Evolutionary conservation across 1,140 invertebrate genomes (phyloP).

Genomic region (Drosophila novamexicana): DNA sequence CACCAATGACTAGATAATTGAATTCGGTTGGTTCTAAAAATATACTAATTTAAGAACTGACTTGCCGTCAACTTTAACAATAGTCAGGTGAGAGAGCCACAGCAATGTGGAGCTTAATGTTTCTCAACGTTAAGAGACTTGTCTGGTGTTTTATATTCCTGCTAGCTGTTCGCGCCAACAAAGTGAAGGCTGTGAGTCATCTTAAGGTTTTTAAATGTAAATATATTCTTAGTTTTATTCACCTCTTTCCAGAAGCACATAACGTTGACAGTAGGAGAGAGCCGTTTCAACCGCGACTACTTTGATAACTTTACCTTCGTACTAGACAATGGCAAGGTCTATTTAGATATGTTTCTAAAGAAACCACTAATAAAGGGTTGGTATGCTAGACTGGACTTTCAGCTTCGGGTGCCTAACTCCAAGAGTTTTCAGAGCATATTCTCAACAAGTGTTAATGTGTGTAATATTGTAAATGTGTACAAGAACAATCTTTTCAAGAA

Average conservation of each 20-base stretch:
- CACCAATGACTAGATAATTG: background rate
- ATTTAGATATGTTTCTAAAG: conserved; percentile 51
- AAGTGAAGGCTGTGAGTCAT: conserved; percentile 39
- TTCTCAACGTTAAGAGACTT: background rate
- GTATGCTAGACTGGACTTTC: conserved; percentile 56
- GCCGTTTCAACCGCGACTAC: conserved; percentile 47
- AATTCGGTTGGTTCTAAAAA: background rate
- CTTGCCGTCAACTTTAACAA: background rate
- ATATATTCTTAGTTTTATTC: background rate
- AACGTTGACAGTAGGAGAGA: conserved; percentile 46
- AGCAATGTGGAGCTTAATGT: conserved; percentile 4
- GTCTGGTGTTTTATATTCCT: background rate
- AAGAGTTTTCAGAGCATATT: conserved; percentile 68
- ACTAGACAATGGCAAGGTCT: conserved; percentile 41
- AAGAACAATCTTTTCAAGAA: conserved; percentile 62
- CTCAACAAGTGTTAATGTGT: conserved; percentile 55
- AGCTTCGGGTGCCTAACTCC: conserved; percentile 48
- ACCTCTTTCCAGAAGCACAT: conserved; percentile 40
- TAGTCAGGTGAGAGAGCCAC: background rate
- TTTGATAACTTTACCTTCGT: conserved; percentile 59
- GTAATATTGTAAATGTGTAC: conserved; percentile 51
- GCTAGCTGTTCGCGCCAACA: background rate
- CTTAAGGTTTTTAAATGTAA: background rate
- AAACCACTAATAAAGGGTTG: conserved; percentile 44
- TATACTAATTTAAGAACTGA: background rate